Conservation (phyloP, 2,113 vertebrate species). For the Ammodramus savannarum region DNA sequence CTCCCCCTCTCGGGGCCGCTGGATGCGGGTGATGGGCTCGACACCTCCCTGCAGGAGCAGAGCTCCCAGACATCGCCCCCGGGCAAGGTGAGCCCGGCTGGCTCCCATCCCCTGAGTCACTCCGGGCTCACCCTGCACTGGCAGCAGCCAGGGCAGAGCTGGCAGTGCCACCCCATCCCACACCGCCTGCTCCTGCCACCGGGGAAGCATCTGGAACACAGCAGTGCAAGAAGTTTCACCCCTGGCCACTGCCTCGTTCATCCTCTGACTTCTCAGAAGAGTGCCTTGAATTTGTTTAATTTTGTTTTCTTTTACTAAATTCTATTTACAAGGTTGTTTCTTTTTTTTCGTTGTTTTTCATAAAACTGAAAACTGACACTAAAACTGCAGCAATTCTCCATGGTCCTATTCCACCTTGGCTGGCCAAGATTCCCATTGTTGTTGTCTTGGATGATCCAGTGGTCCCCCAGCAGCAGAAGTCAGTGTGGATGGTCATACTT, state of each 20-base stretch:
- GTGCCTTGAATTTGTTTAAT: neutral
- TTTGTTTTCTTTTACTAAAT: neutral
- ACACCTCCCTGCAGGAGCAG: neutral
- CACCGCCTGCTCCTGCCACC: fast-evolving
- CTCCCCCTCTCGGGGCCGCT: neutral
- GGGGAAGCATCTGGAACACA: neutral
- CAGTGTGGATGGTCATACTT: neutral
- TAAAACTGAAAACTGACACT: neutral
- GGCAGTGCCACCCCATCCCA: neutral
- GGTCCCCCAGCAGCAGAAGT: neutral
- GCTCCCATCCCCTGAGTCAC: neutral
- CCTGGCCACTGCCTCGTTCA: neutral
- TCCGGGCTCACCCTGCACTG: neutral
- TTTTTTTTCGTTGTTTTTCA: too few relatives aligned
- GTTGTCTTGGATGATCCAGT: too few relatives aligned
- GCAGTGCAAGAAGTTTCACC: neutral
- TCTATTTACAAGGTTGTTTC: neutral
- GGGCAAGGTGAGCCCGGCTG: neutral
- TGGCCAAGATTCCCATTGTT: fast-evolving
- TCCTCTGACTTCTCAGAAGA: neutral
- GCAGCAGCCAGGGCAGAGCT: neutral
- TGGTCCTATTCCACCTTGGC: fast-evolving
- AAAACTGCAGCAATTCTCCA: neutral
- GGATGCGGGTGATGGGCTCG: neutral
- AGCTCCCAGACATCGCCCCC: neutral